These are phyloP conservation scores for Pocillopora grandis DNA, from an alignment of 92 coral and sea anemone species.

Conservation along the genomic window DNA sequence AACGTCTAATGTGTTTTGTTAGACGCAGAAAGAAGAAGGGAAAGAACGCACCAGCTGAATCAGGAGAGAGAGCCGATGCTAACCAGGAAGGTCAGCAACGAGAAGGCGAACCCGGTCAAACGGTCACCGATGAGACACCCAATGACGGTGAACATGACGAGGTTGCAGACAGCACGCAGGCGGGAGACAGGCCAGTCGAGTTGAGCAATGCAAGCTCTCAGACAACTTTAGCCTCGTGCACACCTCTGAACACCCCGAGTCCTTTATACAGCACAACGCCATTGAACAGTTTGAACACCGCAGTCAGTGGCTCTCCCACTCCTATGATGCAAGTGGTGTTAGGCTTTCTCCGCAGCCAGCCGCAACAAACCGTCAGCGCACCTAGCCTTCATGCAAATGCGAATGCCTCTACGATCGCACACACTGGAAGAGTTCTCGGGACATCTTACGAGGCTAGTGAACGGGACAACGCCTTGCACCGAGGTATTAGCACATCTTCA, in stretches of 20 bases:
- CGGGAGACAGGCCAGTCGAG: neutral
- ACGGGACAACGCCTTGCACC: neutral
- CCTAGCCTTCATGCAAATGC: conserved; percentile 3
- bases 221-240: conserved; percentile 28
- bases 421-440: neutral
- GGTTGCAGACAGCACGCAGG: neutral
- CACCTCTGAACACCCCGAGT: conserved; percentile 71
- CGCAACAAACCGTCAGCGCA: conserved; percentile 11
- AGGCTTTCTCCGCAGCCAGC: conserved; percentile 16
- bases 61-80: neutral
- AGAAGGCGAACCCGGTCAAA: conserved; percentile 11
- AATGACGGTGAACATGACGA: conserved; percentile 28
- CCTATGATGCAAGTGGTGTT: conserved; percentile 14
- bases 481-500: neutral
- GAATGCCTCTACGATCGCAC: neutral
- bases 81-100: conserved; percentile 4
- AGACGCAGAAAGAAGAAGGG: conserved; percentile 30
- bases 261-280: conserved; percentile 64
- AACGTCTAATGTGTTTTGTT: neutral
- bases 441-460: neutral
- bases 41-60: neutral
- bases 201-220: conserved; percentile 4
- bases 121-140: conserved; percentile 11
- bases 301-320: conserved; percentile 21
- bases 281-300: conserved; percentile 64